phyloP scores from a whole-genome alignment of 2,888 invertebrate species.

The Drosophila barbarae region DNA sequence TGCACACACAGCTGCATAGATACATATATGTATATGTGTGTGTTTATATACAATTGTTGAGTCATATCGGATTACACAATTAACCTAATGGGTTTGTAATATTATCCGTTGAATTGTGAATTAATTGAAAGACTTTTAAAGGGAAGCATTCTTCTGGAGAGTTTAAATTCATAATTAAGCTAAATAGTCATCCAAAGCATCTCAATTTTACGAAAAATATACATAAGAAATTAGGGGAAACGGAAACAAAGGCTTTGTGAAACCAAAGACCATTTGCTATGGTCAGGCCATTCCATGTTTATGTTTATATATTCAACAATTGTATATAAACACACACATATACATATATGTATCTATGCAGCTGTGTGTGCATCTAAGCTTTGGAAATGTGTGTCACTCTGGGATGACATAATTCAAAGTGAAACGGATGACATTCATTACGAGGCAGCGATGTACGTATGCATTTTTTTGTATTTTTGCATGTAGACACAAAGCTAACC shows the following conservation, averaged over 20 bases:
- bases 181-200: background rate
- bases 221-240: background rate
- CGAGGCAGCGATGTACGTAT: constrained; percentile 29
- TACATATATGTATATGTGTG: too few relatives aligned
- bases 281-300: constrained; percentile 31
- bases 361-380: constrained; percentile 23
- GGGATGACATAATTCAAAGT: constrained; percentile 73
- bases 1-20: too few relatives aligned
- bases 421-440: constrained; percentile 76
- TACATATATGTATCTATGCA: background rate
- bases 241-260: constrained; percentile 56
- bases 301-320: constrained; percentile 7
- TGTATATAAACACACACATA: background rate
- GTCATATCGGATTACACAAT: constrained; percentile 25
- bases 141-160: background rate
- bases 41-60: too few relatives aligned
- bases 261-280: constrained; percentile 39
- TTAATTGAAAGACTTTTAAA: background rate
- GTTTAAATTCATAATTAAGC: background rate
- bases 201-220: background rate
- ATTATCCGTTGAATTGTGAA: background rate
- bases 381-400: constrained; percentile 45
- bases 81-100: constrained; percentile 1
- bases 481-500: constrained; percentile 41
- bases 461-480: constrained; percentile 29